Evolutionary conservation across 1,140 invertebrate genomes (phyloP), one percentile per base, ranked within the genome.

Genomic region (Potamilus streckersoni): DNA sequence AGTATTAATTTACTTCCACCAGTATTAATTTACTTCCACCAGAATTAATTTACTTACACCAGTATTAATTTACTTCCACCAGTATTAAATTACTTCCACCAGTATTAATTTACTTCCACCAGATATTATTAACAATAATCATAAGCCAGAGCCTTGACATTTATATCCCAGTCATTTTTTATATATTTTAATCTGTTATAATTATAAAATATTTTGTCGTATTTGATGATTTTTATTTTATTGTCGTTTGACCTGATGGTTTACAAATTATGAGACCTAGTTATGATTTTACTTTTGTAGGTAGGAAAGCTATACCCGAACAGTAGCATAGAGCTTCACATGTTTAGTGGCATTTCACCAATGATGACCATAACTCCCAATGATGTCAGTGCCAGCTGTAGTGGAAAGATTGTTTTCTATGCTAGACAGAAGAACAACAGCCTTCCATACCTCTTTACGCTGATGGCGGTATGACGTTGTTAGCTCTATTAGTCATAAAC

Each of bases 241-340:
- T 60, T 62, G 13, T 63, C 31, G 49, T 23, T 55, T 49, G 74
- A 23, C 58, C 31, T 66, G 62, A 74, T 62, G 20, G 60, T 68
- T 20, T 49, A 62, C 59, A 55, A 56, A 60, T 63, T 60, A 56
- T 19, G 15, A 16, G 56, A 60, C 65, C 38, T 49, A 49, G 38
- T 8, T 49, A 49, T 49, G 38, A 11, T 49, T 49, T 49, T 49
- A 49, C 38, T 1, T 23, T 73, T 57, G 15, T 49, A 76, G 74
- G 71, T 82, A 38, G 73, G 64, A n/a, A 20, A 74, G 65, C 73
- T 74, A 49, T 80, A 73, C 57, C 79, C 79, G 6, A 79, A 79
- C 65, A 71, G 65, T 2, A n/a, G 55, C 16, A 73, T 75, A n/a
- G 68, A 74, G 16, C 61, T 82, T 65, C 71, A 60, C 12, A 76